Percentiles rank a stretch among this genome's conserved stretches.
Conservation (phyloP, 2,113 vertebrate species). For the Pygathrix nemaeus region DNA sequence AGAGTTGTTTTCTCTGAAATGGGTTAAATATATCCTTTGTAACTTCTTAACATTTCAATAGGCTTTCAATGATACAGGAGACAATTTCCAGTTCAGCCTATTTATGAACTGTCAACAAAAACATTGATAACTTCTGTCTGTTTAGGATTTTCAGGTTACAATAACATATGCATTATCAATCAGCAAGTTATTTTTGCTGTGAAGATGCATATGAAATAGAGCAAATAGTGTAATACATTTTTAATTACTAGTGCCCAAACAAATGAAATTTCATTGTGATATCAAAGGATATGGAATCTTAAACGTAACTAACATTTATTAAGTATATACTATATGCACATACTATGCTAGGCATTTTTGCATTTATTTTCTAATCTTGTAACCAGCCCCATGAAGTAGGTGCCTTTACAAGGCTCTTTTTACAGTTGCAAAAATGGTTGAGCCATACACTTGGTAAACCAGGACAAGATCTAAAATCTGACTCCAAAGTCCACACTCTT, state of each 20-base stretch:
- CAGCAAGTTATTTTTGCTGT: neutral
- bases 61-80: neutral
- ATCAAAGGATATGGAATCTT: neutral
- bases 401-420: neutral
- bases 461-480: neutral
- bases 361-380: neutral
- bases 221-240: neutral
- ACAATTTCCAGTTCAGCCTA: neutral
- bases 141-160: neutral
- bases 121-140: neutral
- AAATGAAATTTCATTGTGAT: neutral
- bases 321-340: neutral
- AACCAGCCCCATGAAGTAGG: neutral
- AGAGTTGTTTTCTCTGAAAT: neutral
- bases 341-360: neutral
- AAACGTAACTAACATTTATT: neutral
- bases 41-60: neutral
- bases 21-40: neutral
- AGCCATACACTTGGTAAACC: neutral
- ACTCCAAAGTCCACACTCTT: neutral
- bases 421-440: neutral
- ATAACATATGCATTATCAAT: neutral
- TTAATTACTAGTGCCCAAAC: neutral
- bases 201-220: neutral
- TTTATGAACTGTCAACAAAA: neutral